phyloP scores from a whole-genome alignment of 2,113 vertebrate genomes.

The Arothron firmamentum region DNA sequence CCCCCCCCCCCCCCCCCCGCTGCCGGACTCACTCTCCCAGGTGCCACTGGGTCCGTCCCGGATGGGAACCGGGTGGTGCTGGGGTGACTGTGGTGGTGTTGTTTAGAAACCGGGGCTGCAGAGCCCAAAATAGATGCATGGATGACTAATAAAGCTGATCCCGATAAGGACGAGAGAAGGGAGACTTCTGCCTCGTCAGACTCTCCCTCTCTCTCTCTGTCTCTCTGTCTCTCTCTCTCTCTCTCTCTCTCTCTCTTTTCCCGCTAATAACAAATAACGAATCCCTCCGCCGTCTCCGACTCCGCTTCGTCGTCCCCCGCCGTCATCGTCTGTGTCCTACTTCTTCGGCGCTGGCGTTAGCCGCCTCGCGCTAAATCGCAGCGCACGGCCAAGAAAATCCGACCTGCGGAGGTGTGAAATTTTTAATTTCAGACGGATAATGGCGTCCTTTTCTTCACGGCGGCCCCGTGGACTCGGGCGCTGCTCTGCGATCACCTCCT shows the following conservation, averaged over 20 bases:
- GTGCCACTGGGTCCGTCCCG: no score
- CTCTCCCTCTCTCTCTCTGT: no score
- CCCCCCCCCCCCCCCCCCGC: constrained; percentile 35
- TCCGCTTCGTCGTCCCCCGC: constrained; percentile 1
- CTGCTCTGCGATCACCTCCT: background rate
- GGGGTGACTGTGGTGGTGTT: no score
- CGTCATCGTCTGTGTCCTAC: constrained; percentile 48
- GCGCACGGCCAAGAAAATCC: constrained; percentile 13
- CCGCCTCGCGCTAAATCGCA: constrained; percentile 10
- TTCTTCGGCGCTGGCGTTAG: constrained; percentile 30
- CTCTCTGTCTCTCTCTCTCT: no score
- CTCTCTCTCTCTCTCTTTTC: constrained; percentile 20
- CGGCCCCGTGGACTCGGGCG: constrained; percentile 7
- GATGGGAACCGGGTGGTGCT: no score
- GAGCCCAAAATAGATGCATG: constrained; percentile 19
- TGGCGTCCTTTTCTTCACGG: constrained; percentile 16
- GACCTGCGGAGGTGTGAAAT: constrained; percentile 57
- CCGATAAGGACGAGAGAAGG: constrained; percentile 16
- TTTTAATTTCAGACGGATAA: constrained; percentile 39
- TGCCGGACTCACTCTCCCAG: no score
- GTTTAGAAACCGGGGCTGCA: background rate
- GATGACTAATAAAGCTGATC: constrained; percentile 21
- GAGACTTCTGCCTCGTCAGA: constrained; percentile 4
- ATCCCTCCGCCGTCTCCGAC: constrained; percentile 14
- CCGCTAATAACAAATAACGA: constrained; percentile 14